phyloP scores from a whole-genome alignment of 2,888 invertebrate genomes.

The Machimus atricapillus region DNA sequence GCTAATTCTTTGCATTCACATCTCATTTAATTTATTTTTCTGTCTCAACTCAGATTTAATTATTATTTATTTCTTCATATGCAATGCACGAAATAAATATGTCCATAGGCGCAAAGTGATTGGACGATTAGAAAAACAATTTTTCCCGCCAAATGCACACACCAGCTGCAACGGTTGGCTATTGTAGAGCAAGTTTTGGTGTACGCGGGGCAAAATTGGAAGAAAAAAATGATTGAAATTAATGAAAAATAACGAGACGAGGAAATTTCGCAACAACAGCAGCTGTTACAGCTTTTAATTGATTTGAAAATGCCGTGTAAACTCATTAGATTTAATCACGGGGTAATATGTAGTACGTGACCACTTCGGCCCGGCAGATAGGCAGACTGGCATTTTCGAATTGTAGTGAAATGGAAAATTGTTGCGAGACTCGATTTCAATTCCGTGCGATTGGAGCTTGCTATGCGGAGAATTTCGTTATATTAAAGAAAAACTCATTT shows the following conservation, averaged over 20 bases:
- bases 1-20: neutral
- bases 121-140: neutral
- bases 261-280: constrained; percentile 13
- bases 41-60: constrained; percentile 9
- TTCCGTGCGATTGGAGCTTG: neutral
- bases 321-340: constrained; percentile 36
- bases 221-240: neutral
- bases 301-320: constrained; percentile 35
- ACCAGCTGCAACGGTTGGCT: neutral
- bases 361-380: neutral
- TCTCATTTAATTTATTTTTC: constrained; percentile 1
- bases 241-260: neutral
- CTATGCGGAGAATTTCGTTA: neutral
- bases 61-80: constrained; percentile 32
- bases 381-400: neutral
- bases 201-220: neutral
- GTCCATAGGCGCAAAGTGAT: neutral
- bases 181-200: neutral
- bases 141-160: neutral
- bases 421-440: neutral
- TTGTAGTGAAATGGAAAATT: neutral
- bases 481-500: neutral
- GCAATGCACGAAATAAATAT: neutral
- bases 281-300: constrained; percentile 32
- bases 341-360: constrained; percentile 33